Conservation (phyloP, 2,797 vertebrate species). For the Meriones psammophilus region DNA sequence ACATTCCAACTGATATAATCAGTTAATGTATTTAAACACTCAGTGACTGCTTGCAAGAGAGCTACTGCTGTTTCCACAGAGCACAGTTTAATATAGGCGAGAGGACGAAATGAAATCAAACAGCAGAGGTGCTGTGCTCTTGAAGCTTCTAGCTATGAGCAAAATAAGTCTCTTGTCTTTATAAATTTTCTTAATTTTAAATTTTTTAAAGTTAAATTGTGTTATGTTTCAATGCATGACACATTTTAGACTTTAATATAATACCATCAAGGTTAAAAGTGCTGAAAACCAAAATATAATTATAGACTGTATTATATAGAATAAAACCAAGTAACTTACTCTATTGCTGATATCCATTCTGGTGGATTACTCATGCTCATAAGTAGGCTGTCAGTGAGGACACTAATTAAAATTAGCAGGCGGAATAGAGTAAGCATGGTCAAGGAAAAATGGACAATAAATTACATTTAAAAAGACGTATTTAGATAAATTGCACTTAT, state of each 20-base stretch:
- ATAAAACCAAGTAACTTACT: conserved; percentile 74
- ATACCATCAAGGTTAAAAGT: background rate
- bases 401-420: conserved; percentile 92
- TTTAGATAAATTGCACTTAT: background rate
- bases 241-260: background rate
- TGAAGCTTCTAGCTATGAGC: background rate
- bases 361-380: conserved; percentile 86
- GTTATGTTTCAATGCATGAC: background rate
- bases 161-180: background rate
- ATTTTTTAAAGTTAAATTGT: background rate
- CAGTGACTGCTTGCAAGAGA: background rate
- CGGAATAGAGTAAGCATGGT: conserved; percentile 91
- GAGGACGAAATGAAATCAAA: background rate
- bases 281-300: conserved; percentile 32
- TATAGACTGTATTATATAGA: background rate
- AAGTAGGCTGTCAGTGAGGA: conserved; percentile 92
- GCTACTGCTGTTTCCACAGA: background rate
- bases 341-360: conserved; percentile 45
- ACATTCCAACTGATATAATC: background rate
- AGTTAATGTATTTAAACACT: background rate
- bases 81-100: background rate
- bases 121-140: background rate
- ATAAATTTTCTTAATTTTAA: background rate
- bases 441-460: conserved; percentile 88
- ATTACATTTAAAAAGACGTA: background rate